Evolutionary conservation across 2,797 vertebrate species (phyloP).

Genomic region (Pteropus rufus): DNA sequence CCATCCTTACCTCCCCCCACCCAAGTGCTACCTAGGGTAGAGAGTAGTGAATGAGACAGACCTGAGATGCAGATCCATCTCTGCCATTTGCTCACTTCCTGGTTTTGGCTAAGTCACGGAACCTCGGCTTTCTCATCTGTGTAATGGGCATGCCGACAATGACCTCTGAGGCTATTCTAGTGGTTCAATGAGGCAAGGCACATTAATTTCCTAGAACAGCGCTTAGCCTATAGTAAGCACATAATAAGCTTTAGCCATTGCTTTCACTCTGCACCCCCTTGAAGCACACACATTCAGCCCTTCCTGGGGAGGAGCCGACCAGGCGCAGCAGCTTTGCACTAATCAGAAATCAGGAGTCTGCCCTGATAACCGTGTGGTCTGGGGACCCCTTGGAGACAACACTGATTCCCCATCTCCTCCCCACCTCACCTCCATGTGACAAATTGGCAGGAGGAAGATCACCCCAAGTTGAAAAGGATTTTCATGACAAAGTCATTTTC

Average conservation of each 20-base stretch:
- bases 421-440: background rate
- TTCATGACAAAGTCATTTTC: constrained; percentile 45
- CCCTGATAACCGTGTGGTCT: background rate
- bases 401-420: background rate
- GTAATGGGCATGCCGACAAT: background rate
- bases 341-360: background rate
- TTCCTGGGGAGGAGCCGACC: background rate
- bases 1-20: background rate
- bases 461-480: background rate
- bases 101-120: background rate
- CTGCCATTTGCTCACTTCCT: background rate
- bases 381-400: background rate
- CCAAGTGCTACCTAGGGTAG: background rate
- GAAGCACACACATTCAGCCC: no score
- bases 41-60: background rate
- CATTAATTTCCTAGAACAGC: background rate
- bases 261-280: accelerated
- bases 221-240: background rate
- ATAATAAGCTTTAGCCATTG: no score
- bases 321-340: background rate
- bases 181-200: background rate
- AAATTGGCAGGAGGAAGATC: background rate
- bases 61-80: background rate
- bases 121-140: background rate
- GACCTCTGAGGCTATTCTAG: background rate